phyloP scores from a whole-genome alignment of 2,888 invertebrate species.

The Macroteleia sp. region DNA sequence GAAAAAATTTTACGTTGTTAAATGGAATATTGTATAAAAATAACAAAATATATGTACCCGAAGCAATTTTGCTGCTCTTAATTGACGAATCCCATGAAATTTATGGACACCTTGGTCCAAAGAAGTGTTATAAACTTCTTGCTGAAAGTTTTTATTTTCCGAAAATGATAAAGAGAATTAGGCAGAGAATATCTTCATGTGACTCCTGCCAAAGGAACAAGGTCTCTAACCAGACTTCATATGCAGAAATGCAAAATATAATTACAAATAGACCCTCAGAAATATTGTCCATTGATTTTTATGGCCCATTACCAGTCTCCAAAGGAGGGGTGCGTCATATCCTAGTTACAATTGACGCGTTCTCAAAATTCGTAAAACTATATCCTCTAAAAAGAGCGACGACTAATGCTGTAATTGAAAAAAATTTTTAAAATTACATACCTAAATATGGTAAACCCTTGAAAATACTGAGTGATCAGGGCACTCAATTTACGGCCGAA shows the following conservation, averaged over 20 bases:
- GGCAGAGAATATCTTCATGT: neutral
- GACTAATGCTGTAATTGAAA: neutral
- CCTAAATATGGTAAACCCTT: neutral
- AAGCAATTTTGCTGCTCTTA: too few species aligned
- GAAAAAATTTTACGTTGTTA: neutral
- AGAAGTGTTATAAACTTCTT: slow-evolving; percentile 12
- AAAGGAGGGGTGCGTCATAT: neutral
- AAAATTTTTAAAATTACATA: slow-evolving; percentile 11
- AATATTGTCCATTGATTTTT: slow-evolving; percentile 51
- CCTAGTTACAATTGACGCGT: slow-evolving; percentile 5
- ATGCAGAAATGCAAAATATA: slow-evolving; percentile 6
- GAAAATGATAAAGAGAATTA: neutral
- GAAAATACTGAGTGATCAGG: slow-evolving; percentile 4
- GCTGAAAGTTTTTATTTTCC: slow-evolving; percentile 15
- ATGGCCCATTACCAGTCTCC: slow-evolving; percentile 44
- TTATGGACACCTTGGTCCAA: slow-evolving; percentile 29
- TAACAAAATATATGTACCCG: too few species aligned
- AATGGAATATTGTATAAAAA: neutral
- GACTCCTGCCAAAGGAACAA: slow-evolving; percentile 36
- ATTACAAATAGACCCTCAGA: slow-evolving; percentile 21
- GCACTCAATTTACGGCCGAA: slow-evolving; percentile 7
- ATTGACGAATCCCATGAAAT: slow-evolving; percentile 20
- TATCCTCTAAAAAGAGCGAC: slow-evolving; percentile 10
- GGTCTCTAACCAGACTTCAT: neutral
- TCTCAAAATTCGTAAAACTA: slow-evolving; percentile 12